Evolutionary conservation across 2,888 invertebrate species (phyloP).

Genomic region (Drosophila peninsularis): DNA sequence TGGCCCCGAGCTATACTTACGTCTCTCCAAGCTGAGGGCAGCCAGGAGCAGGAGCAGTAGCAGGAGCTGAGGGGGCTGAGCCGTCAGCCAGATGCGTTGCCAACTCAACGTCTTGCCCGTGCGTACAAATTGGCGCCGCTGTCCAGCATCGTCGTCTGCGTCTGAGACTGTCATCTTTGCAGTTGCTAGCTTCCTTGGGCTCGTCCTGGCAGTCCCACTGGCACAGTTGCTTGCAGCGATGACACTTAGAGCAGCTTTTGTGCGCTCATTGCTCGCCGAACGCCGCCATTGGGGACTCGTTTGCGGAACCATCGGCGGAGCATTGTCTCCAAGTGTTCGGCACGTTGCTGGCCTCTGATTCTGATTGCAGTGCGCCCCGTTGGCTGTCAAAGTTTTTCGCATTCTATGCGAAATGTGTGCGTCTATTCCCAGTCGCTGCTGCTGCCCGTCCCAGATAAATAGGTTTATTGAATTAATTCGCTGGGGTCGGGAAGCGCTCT

Average conservation of each 20-base stretch:
- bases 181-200: slow-evolving; percentile 41
- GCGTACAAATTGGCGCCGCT: slow-evolving; percentile 64
- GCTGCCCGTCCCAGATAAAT: slow-evolving; percentile 59
- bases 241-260: slow-evolving; percentile 72
- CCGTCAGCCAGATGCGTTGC: slow-evolving; percentile 53
- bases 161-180: slow-evolving; percentile 44
- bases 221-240: slow-evolving; percentile 71
- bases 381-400: slow-evolving; percentile 68
- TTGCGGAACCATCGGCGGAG: slow-evolving; percentile 55
- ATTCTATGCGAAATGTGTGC: slow-evolving; percentile 60
- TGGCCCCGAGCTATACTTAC: slow-evolving; percentile 64
- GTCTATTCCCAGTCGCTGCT: slow-evolving; percentile 34
- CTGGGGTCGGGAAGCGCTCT: slow-evolving; percentile 29
- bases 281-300: slow-evolving; percentile 74
- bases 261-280: slow-evolving; percentile 62
- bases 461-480: slow-evolving; percentile 76
- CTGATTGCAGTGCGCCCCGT: slow-evolving; percentile 69
- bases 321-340: slow-evolving; percentile 53
- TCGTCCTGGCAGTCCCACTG: slow-evolving; percentile 58
- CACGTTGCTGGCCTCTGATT: slow-evolving; percentile 45
- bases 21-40: slow-evolving; percentile 49
- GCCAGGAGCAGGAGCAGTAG: slow-evolving; percentile 44
- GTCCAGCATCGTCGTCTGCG: slow-evolving; percentile 8
- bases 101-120: slow-evolving; percentile 50
- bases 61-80: slow-evolving; percentile 36